phyloP scores from a whole-genome alignment of 1,140 invertebrate genomes.

The Eueides isabella region DNA sequence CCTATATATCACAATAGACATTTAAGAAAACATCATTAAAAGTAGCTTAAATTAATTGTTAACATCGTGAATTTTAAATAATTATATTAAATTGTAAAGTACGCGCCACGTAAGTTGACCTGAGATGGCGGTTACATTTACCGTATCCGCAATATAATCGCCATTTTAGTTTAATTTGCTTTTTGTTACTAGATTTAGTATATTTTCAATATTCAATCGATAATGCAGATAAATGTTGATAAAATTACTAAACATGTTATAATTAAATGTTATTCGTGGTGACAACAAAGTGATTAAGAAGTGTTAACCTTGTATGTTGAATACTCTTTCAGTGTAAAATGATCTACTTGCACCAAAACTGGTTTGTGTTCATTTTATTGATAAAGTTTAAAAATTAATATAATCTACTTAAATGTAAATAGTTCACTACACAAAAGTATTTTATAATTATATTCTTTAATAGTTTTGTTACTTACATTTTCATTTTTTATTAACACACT shows the following conservation, averaged over 20 bases:
- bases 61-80: conserved; percentile 6
- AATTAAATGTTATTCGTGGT: conserved; percentile 3
- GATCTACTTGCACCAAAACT: conserved; percentile 1
- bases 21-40: neutral
- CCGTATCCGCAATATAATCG: neutral
- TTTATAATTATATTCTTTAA: neutral
- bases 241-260: neutral
- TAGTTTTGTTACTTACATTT: neutral
- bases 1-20: conserved; percentile 2
- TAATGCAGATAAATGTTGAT: too few relatives aligned
- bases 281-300: neutral
- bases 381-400: neutral
- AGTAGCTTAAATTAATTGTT: conserved; percentile 10
- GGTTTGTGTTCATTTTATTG: conserved; percentile 7
- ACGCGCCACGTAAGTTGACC: neutral
- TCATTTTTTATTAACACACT: neutral
- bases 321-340: neutral
- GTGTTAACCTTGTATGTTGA: neutral
- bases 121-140: neutral
- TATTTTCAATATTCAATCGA: neutral
- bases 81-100: neutral
- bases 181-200: conserved; percentile 10
- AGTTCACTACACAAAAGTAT: neutral
- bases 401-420: neutral
- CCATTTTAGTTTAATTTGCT: neutral